Conservation (phyloP, 2,797 vertebrate genomes). For the Ctenopoma multispine region DNA sequence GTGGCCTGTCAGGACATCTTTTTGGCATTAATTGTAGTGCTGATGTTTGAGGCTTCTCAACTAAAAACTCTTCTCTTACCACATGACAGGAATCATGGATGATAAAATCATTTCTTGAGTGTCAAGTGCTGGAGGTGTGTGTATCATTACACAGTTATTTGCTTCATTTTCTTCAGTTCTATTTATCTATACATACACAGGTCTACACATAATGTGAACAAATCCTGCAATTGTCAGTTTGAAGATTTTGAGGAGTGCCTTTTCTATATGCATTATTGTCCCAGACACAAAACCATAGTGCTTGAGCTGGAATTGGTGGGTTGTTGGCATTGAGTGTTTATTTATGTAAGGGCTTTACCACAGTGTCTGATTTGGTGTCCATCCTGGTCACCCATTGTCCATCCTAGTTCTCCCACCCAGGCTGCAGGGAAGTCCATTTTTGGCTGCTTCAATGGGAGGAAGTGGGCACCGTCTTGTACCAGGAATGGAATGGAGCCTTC, state of each 20-base stretch:
- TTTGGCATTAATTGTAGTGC: conserved; percentile 1
- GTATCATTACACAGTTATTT: background rate
- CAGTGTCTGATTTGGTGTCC: conserved; percentile 62
- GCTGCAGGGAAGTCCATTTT: conserved; percentile 71
- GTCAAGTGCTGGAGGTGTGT: conserved; percentile 22
- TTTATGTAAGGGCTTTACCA: conserved; percentile 34
- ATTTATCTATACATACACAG: background rate
- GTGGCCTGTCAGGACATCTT: background rate
- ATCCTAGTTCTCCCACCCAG: conserved; percentile 72
- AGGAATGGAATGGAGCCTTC: conserved; percentile 38
- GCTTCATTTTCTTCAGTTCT: background rate
- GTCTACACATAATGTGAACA: background rate
- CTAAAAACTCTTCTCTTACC: background rate
- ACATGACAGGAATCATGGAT: background rate
- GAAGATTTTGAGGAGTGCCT: background rate
- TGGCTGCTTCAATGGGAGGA: conserved; percentile 78
- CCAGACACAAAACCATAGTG: conserved; percentile 15
- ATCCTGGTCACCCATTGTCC: conserved; percentile 76
- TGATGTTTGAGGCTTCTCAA: background rate
- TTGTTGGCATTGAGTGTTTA: conserved; percentile 52
- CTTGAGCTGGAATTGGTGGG: conserved; percentile 13
- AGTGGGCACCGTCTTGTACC: conserved; percentile 70
- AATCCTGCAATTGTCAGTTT: background rate
- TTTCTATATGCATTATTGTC: conserved; percentile 21
- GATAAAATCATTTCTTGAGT: background rate